A percentile compares a stretch with the other conserved stretches of the same genome.
phyloP scores from a whole-genome alignment of 2,888 invertebrate species.

The Nebria salina region DNA sequence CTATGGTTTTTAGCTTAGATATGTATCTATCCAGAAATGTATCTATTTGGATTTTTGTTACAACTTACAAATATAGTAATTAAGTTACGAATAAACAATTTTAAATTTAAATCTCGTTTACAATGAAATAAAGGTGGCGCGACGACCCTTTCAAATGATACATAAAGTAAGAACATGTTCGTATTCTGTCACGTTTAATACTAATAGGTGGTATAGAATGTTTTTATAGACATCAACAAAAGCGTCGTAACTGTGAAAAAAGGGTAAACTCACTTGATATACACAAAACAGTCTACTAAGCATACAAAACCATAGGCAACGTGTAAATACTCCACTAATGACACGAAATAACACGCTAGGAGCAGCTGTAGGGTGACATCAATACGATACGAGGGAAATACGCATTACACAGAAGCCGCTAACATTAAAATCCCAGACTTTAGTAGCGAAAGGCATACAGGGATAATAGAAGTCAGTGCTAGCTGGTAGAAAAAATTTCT shows the following conservation, averaged over 20 bases:
- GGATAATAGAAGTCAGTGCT: too few relatives aligned
- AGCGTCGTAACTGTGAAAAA: background rate
- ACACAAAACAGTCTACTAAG: slow-evolving; percentile 5
- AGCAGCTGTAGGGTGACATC: slow-evolving; percentile 9
- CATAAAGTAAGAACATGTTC: too few relatives aligned
- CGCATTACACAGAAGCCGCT: background rate
- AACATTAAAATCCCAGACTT: slow-evolving; percentile 6
- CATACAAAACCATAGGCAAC: slow-evolving; percentile 4
- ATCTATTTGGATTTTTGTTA: too few relatives aligned
- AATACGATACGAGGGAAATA: slow-evolving; percentile 2
- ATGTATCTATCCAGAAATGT: too few relatives aligned
- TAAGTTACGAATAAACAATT: too few relatives aligned
- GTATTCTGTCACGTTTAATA: background rate
- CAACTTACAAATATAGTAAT: too few relatives aligned
- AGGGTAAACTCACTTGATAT: background rate
- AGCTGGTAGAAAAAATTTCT: too few relatives aligned
- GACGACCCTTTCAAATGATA: too few relatives aligned
- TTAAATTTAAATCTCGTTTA: too few relatives aligned
- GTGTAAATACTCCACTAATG: slow-evolving; percentile 20
- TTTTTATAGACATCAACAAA: background rate
- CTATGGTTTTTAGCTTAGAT: too few relatives aligned
- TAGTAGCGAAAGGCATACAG: too few relatives aligned
- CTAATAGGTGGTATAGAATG: background rate
- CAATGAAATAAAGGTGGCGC: too few relatives aligned
- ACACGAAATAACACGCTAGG: slow-evolving; percentile 4